Evolutionary conservation across 2,113 vertebrate genomes (phyloP), one percentile per base, ranked within the genome.

Genomic region (Cephalopholis sonnerati): DNA sequence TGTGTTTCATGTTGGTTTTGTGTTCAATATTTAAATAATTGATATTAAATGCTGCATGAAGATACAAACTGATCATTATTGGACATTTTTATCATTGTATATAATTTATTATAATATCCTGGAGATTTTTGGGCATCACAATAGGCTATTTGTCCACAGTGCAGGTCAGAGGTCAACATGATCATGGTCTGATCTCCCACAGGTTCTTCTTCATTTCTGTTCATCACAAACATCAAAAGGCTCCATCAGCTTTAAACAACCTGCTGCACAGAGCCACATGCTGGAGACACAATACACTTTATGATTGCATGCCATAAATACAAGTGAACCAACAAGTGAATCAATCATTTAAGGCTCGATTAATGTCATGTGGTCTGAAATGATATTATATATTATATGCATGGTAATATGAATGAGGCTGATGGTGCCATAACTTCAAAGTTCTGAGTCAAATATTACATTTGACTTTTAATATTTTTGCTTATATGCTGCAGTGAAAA

Each of bases 121-220:
- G n/a, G 22, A 25, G 36, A 8, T 39, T 25, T 24, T 15, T 11
- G 41, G 13, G 18, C 12, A 24, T 41, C 22, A 51, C 10, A 20
- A 24, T 15, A 4, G 39, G 20, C 53, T 39, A 5, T 27, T 69
- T 16, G 79, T 93, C 75, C 81, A 80, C 72, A 94, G 95, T 92
- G 93, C 94, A 93, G 96, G 97, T 91, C 86, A 92, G 39, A 87
- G 97, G 97, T 98, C 96, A 98, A 84, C 92, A 92, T 95, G 95
- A 96, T 96, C 95, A 95, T 91, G 96, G 93, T 95, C 96, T 95
- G 97, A 96, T 97, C 94, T 93, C 95, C 93, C 94, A 94, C 94
- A 55, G 93, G 93, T 95, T 95, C 93, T 94, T 85, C 71, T 57
- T 81, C 62, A 41, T 68, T 79, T 90, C 88, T 79, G 81, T 16